Evolutionary conservation across 2,113 vertebrate genomes (phyloP), one percentile per base, ranked within the genome.

Genomic region (Nymphicus hollandicus): DNA sequence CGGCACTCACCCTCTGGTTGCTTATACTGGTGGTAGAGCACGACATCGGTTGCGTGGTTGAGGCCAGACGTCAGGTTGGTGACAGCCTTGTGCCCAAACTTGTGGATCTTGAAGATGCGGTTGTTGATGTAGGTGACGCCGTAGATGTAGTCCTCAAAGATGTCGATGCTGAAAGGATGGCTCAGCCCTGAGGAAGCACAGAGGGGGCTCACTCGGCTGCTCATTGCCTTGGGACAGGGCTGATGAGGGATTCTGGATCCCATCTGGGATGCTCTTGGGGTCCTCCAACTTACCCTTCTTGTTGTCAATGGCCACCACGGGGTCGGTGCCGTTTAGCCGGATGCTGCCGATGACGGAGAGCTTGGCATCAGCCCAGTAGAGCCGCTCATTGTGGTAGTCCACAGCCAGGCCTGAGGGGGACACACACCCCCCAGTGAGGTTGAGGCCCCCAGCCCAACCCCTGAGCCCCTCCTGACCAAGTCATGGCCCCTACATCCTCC

Each of bases 121-220:
- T 99, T 99, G 95, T 99, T 99, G 91, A 99, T 97, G 96, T 99
- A 99, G n/a, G 99, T 99, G 96, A 99, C 99, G 0, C 99, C 99
- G 0, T 99, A 99, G 95, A 99, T 99, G 97, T 99, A 99, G 93
- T 99, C 99, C 96, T 99, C 99, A 65, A 99, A 99, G 94, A 99
- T 98, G 70, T 99, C 99, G 3, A 99, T 99, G 98, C 99, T 99
- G 98, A 99, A 99, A 2, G 99, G 99, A 89, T 99, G 99, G 86
- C 98, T 98, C 19, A 99, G 98, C 60, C 99, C 99, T 99, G 95
- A 16, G 56, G 31, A 23, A 69, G 44, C 0, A 1, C 76, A 49
- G 28, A 44, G 60, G 14, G 55, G n/a, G 33, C 56, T 15, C 33
- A 10, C 6, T 56, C 56, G n/a, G 55, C 33, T 58, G 55, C 33